Conservation (phyloP, 2,888 invertebrate genomes). For the Oeneis ivallda region DNA sequence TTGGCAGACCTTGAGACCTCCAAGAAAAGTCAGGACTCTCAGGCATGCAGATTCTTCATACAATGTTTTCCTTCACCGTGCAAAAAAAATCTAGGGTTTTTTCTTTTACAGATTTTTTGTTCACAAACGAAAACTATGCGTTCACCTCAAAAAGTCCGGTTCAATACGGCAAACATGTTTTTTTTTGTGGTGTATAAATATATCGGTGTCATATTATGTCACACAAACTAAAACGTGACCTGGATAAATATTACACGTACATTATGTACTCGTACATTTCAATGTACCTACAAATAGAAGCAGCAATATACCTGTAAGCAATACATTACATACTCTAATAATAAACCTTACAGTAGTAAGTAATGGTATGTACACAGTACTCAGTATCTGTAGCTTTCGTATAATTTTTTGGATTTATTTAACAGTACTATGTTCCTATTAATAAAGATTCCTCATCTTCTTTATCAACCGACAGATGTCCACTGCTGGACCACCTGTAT, state of each 20-base stretch:
- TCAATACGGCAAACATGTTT: background rate
- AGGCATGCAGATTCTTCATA: no score
- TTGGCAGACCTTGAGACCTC: no score
- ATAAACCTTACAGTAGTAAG: no score
- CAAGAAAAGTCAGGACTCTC: no score
- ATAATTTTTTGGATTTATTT: background rate
- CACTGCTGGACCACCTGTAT: no score
- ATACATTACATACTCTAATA: background rate
- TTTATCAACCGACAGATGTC: no score
- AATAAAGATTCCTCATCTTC: background rate
- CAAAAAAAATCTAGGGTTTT: no score
- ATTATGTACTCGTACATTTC: background rate
- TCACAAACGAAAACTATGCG: background rate
- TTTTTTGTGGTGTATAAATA: conserved; percentile 2
- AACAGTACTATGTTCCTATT: background rate
- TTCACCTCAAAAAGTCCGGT: background rate
- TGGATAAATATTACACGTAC: conserved; percentile 7
- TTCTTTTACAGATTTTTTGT: background rate
- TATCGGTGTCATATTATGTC: background rate
- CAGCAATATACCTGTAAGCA: background rate
- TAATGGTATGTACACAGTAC: background rate
- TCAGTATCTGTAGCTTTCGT: background rate
- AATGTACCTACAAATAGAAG: background rate
- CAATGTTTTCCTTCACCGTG: no score
- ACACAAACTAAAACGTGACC: conserved; percentile 5